A percentile compares a stretch with the other conserved stretches of the same genome.
phyloP scores from a whole-genome alignment of 2,113 vertebrate species.

The Lagopus leucura region DNA sequence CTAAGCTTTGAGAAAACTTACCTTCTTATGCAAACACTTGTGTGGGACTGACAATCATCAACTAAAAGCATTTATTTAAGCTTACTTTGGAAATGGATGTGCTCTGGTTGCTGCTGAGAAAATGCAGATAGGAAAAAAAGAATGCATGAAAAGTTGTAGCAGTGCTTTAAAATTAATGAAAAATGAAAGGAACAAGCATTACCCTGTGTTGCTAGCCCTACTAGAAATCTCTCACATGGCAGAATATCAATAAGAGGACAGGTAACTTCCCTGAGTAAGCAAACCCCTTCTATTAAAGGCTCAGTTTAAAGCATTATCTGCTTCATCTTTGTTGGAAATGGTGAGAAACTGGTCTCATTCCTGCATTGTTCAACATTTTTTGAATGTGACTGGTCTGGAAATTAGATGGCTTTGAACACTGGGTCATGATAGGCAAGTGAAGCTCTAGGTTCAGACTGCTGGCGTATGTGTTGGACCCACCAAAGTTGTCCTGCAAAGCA shows the following conservation, averaged over 20 bases:
- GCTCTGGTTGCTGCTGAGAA: background rate
- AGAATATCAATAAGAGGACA: background rate
- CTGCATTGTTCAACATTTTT: background rate
- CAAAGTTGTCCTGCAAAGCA: background rate
- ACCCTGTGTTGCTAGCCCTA: background rate
- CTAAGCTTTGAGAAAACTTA: conserved; percentile 45
- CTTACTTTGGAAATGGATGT: background rate
- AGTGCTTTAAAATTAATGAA: background rate
- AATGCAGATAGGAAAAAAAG: conserved; percentile 2
- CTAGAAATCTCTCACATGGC: background rate
- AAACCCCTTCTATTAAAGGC: background rate
- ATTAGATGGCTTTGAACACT: background rate
- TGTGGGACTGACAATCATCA: conserved; percentile 33
- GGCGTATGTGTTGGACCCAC: background rate
- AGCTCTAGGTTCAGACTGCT: background rate
- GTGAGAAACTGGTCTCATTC: accelerated
- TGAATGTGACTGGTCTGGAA: background rate
- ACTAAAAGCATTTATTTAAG: conserved; percentile 42
- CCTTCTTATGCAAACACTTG: conserved; percentile 40
- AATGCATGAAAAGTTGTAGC: background rate
- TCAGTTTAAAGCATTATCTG: background rate
- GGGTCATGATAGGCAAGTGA: accelerated
- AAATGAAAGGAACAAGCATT: background rate
- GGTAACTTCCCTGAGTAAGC: background rate
- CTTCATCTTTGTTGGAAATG: background rate